Evolutionary conservation across 2,797 vertebrate genomes (phyloP).

Genomic region (Phataginus tricuspis): DNA sequence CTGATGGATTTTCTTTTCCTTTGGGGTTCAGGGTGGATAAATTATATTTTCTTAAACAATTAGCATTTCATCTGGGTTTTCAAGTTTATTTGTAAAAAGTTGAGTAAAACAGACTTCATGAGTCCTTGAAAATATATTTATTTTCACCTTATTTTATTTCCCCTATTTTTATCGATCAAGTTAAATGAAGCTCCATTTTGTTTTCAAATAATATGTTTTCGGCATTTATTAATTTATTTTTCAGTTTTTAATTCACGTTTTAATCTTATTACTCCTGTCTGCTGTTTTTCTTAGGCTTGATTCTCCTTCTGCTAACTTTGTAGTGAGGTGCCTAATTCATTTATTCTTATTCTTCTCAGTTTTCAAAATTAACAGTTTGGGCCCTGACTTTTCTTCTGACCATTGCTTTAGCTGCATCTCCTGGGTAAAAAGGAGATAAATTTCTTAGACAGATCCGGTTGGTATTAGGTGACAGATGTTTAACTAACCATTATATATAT

Average conservation of each 20-base stretch:
- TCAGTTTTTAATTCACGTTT: background rate
- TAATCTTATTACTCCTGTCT: background rate
- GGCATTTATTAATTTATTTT: conserved; percentile 4
- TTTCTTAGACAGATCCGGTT: background rate
- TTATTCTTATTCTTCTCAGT: background rate
- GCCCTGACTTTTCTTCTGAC: background rate
- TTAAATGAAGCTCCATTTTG: background rate
- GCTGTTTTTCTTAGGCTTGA: background rate
- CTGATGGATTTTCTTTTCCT: background rate
- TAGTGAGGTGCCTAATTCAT: background rate
- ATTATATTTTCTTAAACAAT: conserved; percentile 17
- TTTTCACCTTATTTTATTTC: background rate
- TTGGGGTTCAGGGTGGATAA: background rate
- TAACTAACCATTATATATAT: background rate
- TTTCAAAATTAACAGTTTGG: background rate
- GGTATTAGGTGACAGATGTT: background rate
- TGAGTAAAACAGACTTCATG: background rate
- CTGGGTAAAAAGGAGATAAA: background rate
- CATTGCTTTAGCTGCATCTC: background rate
- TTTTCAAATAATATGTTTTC: background rate
- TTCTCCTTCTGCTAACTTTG: conserved; percentile 18
- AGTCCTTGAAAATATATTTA: background rate
- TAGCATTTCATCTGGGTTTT: background rate
- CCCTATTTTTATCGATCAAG: background rate
- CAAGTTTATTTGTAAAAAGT: conserved; percentile 21